phyloP scores from a whole-genome alignment of 2,113 vertebrate genomes.

The Megaceryle maxima region DNA sequence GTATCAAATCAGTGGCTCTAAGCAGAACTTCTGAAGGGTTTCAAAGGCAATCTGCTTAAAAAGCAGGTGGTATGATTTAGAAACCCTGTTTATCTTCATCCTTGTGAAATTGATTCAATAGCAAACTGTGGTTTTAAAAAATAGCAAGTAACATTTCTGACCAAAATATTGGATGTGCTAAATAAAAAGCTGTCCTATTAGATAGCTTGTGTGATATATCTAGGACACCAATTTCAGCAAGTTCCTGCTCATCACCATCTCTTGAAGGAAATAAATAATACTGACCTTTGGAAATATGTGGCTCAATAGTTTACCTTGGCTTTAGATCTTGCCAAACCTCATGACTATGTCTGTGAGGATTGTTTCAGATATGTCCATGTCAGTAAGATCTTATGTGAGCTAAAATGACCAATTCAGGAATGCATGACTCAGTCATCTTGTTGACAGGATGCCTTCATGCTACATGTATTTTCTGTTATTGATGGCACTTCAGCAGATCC shows the following conservation, averaged over 20 bases:
- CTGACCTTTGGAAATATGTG: slow-evolving; percentile 32
- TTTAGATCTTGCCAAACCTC: slow-evolving; percentile 50
- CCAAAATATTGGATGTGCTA: neutral
- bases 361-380: slow-evolving; percentile 65
- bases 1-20: neutral
- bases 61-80: neutral
- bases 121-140: neutral
- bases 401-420: slow-evolving; percentile 67
- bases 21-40: neutral
- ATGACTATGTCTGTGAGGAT: slow-evolving; percentile 31
- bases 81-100: neutral
- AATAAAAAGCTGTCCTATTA: neutral
- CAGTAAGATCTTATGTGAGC: slow-evolving; percentile 62
- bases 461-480: slow-evolving; percentile 50
- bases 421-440: slow-evolving; percentile 62
- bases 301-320: slow-evolving; percentile 36
- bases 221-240: neutral
- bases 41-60: neutral
- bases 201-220: neutral
- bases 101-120: neutral
- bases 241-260: slow-evolving; percentile 22
- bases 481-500: slow-evolving; percentile 10
- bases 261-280: neutral
- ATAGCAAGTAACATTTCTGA: neutral
- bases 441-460: slow-evolving; percentile 62